Evolutionary conservation across 2,888 invertebrate genomes (phyloP), one percentile per base, ranked within the genome.

Genomic region (Drosophila maculinotata): DNA sequence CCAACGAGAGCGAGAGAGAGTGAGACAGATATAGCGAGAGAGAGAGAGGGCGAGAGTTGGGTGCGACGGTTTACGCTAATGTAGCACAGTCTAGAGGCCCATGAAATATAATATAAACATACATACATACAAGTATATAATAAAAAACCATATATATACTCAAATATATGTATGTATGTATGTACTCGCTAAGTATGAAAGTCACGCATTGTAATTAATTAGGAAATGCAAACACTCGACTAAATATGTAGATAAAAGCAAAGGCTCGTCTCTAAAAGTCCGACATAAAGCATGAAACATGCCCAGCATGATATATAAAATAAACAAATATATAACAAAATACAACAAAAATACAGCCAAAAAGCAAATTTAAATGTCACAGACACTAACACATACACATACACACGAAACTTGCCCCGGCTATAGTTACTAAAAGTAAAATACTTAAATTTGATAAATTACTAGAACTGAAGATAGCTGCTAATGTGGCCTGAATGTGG

Each of bases 131-230:
- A 47, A 6, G n/a, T 12, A 30, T 9, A 38, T 14, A 36, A 26
- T 33, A 35, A n/a, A n/a, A n/a, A n/a, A n/a, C n/a, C 9, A 12
- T 10, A 25, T 14, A 12, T 26, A 30, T 39, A 33, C 14, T 23
- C 17, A 35, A 12, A 23, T 17, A 14, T 41, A 28, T 51, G 10
- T 31, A 8, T 26, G 6, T 47, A 12, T 52, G 26, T 67, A 56
- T 51, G 47, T 64, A 53, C 59, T 52, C 59, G 56, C 83, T 82
- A 76, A 83, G 86, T 69, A 83, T 74, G 67, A 57, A 60, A 79
- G 80, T 85, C 80, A 80, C 86, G 80, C 80, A 79, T 79, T 80
- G 70, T 80, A 85, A 80, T 85, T 80, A 80, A 80, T 80, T 79
- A 80, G 73, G 73, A 80, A 80, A 80, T 82, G 82, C 79, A 82